A percentile compares a stretch with the other conserved stretches of the same genome.
phyloP scores from a whole-genome alignment of 1,140 invertebrate genomes.

The Bombus picipes region DNA sequence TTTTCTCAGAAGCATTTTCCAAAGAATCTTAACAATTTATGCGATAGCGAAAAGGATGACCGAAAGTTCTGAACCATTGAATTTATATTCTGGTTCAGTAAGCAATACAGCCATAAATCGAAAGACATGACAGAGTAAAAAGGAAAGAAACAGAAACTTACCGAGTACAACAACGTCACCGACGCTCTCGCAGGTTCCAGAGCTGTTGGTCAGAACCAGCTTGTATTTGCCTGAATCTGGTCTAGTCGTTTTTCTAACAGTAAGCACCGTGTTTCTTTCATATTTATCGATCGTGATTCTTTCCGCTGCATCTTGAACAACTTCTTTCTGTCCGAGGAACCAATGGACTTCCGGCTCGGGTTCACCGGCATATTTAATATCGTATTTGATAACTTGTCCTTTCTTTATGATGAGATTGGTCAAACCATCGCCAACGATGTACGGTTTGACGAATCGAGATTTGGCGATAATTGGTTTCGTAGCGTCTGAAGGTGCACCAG shows the following conservation, averaged over 20 bases:
- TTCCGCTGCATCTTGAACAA: slow-evolving; percentile 86
- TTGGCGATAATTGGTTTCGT: slow-evolving; percentile 98
- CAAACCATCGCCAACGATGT: slow-evolving; percentile 93
- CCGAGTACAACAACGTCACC: slow-evolving; percentile 95
- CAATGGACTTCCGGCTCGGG: slow-evolving; percentile 96
- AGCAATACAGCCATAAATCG: not conserved
- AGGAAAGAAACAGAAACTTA: slow-evolving; percentile 74
- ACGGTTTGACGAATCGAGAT: slow-evolving; percentile 96
- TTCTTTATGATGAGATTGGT: slow-evolving; percentile 96
- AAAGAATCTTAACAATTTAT: too few species aligned
- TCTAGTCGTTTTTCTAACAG: slow-evolving; percentile 92
- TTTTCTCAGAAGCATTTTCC: not conserved
- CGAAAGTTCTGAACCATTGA: too few species aligned
- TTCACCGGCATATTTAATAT: slow-evolving; percentile 97
- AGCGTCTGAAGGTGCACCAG: slow-evolving; percentile 95
- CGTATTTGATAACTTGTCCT: slow-evolving; percentile 95
- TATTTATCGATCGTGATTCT: slow-evolving; percentile 94
- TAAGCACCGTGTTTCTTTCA: slow-evolving; percentile 94
- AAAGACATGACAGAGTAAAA: not conserved
- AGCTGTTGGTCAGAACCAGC: slow-evolving; percentile 91
- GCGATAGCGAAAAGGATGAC: too few species aligned
- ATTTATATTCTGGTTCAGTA: not conserved
- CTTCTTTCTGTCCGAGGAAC: slow-evolving; percentile 89
- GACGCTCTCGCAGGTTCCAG: slow-evolving; percentile 91
- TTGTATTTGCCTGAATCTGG: slow-evolving; percentile 96